Percentiles rank a stretch among this genome's conserved stretches.
Evolutionary conservation across 1,140 invertebrate species (phyloP).

Genomic region (Drosophila gunungcola): DNA sequence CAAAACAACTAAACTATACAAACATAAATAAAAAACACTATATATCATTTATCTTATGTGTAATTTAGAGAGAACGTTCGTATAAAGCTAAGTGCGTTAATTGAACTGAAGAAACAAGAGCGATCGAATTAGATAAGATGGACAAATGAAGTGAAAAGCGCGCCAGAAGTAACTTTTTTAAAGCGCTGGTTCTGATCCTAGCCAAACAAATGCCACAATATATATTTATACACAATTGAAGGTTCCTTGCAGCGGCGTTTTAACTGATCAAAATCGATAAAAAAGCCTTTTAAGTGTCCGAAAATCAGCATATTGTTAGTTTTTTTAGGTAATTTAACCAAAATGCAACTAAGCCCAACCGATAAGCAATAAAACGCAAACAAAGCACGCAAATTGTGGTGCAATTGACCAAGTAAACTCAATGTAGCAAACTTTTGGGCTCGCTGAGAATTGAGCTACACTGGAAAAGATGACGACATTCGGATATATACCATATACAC

Average conservation of each 20-base stretch:
- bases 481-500: conserved; percentile 19
- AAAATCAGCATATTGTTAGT: neutral
- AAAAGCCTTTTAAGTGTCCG: conserved; percentile 3
- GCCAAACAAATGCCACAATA: conserved; percentile 26
- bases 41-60: conserved; percentile 11
- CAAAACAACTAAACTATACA: conserved; percentile 8
- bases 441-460: neutral
- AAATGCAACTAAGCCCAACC: conserved; percentile 38
- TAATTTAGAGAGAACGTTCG: conserved; percentile 1
- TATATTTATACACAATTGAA: conserved; percentile 19
- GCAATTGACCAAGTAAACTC: conserved; percentile 8
- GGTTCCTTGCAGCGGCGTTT: neutral
- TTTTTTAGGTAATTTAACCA: conserved; percentile 18
- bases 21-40: conserved; percentile 7
- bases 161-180: neutral
- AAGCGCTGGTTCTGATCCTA: neutral
- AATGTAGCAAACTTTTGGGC: conserved; percentile 36
- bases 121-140: neutral
- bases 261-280: neutral
- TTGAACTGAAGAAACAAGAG: conserved; percentile 21
- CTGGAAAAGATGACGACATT: conserved; percentile 10
- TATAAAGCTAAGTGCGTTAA: conserved; percentile 14
- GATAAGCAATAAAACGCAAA: conserved; percentile 47
- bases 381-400: neutral
- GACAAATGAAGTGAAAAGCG: neutral